Conservation (phyloP, 2,888 invertebrate species). For the Drosophila mercatorum region DNA sequence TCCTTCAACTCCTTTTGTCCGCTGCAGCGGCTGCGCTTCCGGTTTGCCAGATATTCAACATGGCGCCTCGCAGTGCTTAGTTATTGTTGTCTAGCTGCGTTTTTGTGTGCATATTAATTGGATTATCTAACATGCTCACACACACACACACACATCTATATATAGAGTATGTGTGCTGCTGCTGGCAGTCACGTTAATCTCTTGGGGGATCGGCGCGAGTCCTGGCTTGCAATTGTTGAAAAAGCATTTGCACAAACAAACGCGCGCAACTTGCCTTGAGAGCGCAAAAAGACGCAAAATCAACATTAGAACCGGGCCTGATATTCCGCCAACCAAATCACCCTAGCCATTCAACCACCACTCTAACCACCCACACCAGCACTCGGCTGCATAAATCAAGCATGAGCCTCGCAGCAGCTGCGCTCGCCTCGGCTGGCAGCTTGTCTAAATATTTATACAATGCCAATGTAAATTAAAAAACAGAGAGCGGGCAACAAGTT, state of each 20-base stretch:
- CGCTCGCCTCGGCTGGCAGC: slow-evolving; percentile 41
- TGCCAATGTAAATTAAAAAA: slow-evolving; percentile 79
- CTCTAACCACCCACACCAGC: background rate
- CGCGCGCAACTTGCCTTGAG: slow-evolving; percentile 39
- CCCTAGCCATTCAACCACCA: background rate
- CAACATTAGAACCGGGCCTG: slow-evolving; percentile 65
- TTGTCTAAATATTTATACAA: slow-evolving; percentile 77
- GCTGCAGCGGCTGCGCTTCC: slow-evolving; percentile 52
- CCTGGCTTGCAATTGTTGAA: slow-evolving; percentile 74
- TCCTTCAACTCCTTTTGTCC: slow-evolving; percentile 13
- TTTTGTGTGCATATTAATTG: slow-evolving; percentile 81
- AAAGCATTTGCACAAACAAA: slow-evolving; percentile 74
- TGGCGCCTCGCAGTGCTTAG: slow-evolving; percentile 52
- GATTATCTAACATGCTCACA: slow-evolving; percentile 78
- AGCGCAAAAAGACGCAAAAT: slow-evolving; percentile 72
- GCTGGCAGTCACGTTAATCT: slow-evolving; percentile 79
- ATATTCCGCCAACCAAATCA: slow-evolving; percentile 15
- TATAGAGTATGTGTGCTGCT: slow-evolving; percentile 3
- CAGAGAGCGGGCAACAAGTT: slow-evolving; percentile 73
- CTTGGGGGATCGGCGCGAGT: slow-evolving; percentile 68
- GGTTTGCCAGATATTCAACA: slow-evolving; percentile 68
- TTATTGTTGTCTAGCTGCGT: slow-evolving; percentile 72
- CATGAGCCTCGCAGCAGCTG: slow-evolving; percentile 38
- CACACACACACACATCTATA: slow-evolving; percentile 38
- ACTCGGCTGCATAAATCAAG: slow-evolving; percentile 66